Percentiles rank a stretch among this genome's conserved stretches.
Evolutionary conservation across 2,888 invertebrate genomes (phyloP).

Genomic region (Pollenia amentaria): DNA sequence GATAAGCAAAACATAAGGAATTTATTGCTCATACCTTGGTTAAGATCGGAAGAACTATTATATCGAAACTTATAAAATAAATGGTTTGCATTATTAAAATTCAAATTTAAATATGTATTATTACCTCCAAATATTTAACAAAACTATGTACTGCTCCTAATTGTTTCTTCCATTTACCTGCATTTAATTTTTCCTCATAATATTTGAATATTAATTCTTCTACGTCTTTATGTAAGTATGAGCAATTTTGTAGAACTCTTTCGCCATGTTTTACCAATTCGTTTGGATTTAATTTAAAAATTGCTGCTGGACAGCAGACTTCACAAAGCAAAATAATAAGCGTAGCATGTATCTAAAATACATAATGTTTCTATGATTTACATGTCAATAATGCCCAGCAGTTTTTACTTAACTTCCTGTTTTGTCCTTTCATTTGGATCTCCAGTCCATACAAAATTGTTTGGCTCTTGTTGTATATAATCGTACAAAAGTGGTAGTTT

Average conservation of each 20-base stretch:
- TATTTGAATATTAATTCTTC: constrained; percentile 77
- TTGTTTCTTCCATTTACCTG: constrained; percentile 80
- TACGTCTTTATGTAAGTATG: constrained; percentile 37
- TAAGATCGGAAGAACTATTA: neutral
- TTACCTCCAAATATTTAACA: constrained; percentile 79
- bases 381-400: neutral
- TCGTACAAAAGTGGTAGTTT: constrained; percentile 81
- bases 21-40: constrained; percentile 50
- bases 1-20: constrained; percentile 80
- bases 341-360: constrained; percentile 76
- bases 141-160: constrained; percentile 81
- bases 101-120: neutral
- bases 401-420: constrained; percentile 33
- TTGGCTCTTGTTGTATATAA: constrained; percentile 76
- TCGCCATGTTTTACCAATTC: constrained; percentile 77
- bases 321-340: constrained; percentile 80
- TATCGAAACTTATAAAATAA: constrained; percentile 73
- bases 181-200: constrained; percentile 79
- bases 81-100: too few relatives aligned
- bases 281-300: constrained; percentile 76
- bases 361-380: neutral
- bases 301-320: constrained; percentile 77
- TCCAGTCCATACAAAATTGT: neutral
- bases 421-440: constrained; percentile 60
- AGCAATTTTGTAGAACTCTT: constrained; percentile 71